Base-by-base conservation (phyloP, 1,140 invertebrate genomes). In the Eumeta japonica region DNA sequence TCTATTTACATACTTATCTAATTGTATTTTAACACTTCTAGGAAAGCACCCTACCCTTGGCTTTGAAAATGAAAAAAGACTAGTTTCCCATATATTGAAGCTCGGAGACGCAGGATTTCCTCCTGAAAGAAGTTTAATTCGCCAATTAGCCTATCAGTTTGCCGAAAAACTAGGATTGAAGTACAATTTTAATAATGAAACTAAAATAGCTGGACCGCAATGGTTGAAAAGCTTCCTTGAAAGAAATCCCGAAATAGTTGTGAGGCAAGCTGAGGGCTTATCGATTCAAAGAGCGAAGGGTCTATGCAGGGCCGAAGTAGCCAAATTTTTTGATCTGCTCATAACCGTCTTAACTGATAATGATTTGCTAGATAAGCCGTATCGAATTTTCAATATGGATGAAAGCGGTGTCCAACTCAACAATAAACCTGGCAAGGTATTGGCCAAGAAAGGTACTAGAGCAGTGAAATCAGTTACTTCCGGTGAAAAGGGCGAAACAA, bases 401-500 rank as follows among this genome's bases (percentile, higher is more conserved):
- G 66, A 75, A 47, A 55, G 46, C n/a, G 67, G 65, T 4, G 30
- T 71, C 4, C 65, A 77, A 45, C 12, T n/a, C n/a, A n/a, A n/a
- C n/a, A n/a, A n/a, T n/a, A n/a, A n/a, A n/a, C n/a, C n/a, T n/a
- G n/a, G n/a, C 70, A n/a, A n/a, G n/a, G n/a, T n/a, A n/a, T n/a
- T n/a, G n/a, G n/a, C n/a, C n/a, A n/a, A n/a, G n/a, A n/a, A n/a
- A n/a, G n/a, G n/a, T n/a, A n/a, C n/a, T n/a, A n/a, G n/a, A n/a
- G n/a, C n/a, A n/a, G n/a, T n/a, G n/a, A n/a, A n/a, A n/a, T n/a
- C n/a, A n/a, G n/a, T n/a, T n/a, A n/a, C n/a, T n/a, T n/a, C n/a
- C n/a, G n/a, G n/a, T n/a, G n/a, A n/a, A n/a, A n/a, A n/a, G n/a
- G n/a, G n/a, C n/a, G n/a, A n/a, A n/a, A n/a, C n/a, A n/a, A n/a